These are phyloP conservation scores for Drosophila persimilis DNA, from an alignment of 1,140 invertebrate species.

Conservation along the genomic window DNA sequence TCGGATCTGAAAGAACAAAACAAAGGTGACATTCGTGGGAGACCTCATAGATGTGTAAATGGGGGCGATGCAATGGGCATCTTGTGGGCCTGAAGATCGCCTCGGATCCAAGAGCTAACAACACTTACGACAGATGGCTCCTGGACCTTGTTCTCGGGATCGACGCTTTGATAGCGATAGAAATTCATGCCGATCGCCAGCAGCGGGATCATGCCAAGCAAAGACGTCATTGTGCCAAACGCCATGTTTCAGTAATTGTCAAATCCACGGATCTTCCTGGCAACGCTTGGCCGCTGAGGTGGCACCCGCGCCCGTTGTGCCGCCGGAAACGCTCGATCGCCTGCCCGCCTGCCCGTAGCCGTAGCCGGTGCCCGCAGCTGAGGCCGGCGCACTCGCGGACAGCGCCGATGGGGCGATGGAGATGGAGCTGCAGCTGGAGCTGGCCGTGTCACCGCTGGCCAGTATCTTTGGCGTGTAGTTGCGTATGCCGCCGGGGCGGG, in stretches of 20 bases:
- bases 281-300: constrained; percentile 25
- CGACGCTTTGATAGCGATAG: constrained; percentile 90
- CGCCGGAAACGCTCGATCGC: not conserved
- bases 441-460: constrained; percentile 61
- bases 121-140: constrained; percentile 87
- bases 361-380: constrained; percentile 28
- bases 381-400: constrained; percentile 64
- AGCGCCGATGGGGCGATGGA: constrained; percentile 19
- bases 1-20: constrained; percentile 84
- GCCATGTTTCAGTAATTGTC: constrained; percentile 83
- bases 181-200: constrained; percentile 91
- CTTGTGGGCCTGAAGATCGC: too few relatives aligned
- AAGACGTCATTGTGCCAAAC: constrained; percentile 84
- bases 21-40: too few relatives aligned
- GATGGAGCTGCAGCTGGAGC: not conserved
- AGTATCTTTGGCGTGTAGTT: constrained; percentile 88
- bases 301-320: not conserved
- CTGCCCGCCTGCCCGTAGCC: constrained; percentile 21
- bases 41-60: not conserved
- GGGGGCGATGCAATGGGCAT: too few relatives aligned
- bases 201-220: constrained; percentile 90
- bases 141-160: constrained; percentile 91
- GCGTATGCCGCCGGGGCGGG: constrained; percentile 85
- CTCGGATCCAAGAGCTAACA: too few relatives aligned
- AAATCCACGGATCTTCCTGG: constrained; percentile 80